These are phyloP conservation scores for Drosophila subobscura DNA, from an alignment of 1,140 invertebrate species.

Conservation along the genomic window DNA sequence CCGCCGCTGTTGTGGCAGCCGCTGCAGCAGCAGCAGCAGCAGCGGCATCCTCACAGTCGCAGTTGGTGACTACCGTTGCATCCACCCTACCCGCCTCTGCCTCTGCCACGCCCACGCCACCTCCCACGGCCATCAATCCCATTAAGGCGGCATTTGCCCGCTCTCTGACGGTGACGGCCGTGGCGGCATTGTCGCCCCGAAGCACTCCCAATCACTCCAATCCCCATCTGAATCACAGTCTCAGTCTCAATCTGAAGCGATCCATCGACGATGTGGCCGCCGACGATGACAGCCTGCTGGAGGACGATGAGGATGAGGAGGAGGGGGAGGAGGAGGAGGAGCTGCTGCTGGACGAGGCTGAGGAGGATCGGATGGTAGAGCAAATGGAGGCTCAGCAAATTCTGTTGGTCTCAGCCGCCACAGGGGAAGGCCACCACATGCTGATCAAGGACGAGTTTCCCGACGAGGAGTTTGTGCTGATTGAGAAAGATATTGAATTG, in stretches of 20 bases:
- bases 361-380: conserved; percentile 19
- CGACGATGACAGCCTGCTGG: conserved; percentile 67
- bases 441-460: conserved; percentile 61
- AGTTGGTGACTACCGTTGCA: no score
- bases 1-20: conserved; percentile 7
- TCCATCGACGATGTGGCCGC: conserved; percentile 62
- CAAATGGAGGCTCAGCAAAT: conserved; percentile 46
- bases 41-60: not conserved
- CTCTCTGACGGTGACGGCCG: conserved; percentile 12
- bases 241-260: conserved; percentile 39
- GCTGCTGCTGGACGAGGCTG: conserved; percentile 24
- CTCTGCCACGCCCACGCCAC: not conserved
- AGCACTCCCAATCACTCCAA: not conserved
- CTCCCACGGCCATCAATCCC: not conserved
- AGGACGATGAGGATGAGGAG: conserved; percentile 57
- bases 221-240: not conserved
- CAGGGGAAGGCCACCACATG: conserved; percentile 22
- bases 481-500: conserved; percentile 69
- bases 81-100: conserved; percentile 1
- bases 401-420: no score
- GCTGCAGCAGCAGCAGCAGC: conserved; percentile 4
- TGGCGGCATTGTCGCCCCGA: not conserved
- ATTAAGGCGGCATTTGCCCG: conserved; percentile 49
- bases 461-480: conserved; percentile 56
- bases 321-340: conserved; percentile 31